phyloP scores from a whole-genome alignment of 2,797 vertebrate genomes.

The Kryptopterus vitreolus region DNA sequence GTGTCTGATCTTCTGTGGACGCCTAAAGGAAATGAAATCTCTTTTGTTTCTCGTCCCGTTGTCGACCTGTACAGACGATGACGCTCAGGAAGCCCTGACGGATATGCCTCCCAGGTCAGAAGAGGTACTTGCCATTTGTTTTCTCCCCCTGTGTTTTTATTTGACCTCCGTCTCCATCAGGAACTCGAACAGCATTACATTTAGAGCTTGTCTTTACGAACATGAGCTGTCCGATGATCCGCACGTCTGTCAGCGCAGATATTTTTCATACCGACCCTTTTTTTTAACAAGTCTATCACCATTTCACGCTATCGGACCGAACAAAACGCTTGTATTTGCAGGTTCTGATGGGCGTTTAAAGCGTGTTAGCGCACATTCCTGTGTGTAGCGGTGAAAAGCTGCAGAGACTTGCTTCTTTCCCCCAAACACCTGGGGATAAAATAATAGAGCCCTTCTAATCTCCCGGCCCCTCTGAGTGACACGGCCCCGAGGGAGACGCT shows the following conservation, averaged over 20 bases:
- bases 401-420: constrained; percentile 45
- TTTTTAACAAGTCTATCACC: neutral
- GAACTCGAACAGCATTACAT: neutral
- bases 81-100: constrained; percentile 86
- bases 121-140: constrained; percentile 70
- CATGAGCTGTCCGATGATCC: neutral
- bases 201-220: constrained; percentile 19
- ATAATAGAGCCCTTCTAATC: constrained; percentile 40
- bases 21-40: neutral
- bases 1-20: neutral
- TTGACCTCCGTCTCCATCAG: neutral
- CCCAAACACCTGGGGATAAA: constrained; percentile 21
- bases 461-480: constrained; percentile 18
- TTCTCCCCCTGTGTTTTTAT: too few relatives aligned
- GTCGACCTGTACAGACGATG: constrained; percentile 69
- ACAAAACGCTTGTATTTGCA: neutral
- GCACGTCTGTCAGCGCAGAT: constrained; percentile 5
- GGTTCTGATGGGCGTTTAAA: constrained; percentile 10
- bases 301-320: neutral
- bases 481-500: constrained; percentile 38
- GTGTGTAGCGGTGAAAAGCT: constrained; percentile 35
- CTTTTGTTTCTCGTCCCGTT: neutral
- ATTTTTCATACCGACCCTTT: too few relatives aligned
- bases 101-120: constrained; percentile 93
- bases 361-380: neutral